Evolutionary conservation across 2,113 vertebrate genomes (phyloP).

Genomic region (human (Homo sapiens)): DNA sequence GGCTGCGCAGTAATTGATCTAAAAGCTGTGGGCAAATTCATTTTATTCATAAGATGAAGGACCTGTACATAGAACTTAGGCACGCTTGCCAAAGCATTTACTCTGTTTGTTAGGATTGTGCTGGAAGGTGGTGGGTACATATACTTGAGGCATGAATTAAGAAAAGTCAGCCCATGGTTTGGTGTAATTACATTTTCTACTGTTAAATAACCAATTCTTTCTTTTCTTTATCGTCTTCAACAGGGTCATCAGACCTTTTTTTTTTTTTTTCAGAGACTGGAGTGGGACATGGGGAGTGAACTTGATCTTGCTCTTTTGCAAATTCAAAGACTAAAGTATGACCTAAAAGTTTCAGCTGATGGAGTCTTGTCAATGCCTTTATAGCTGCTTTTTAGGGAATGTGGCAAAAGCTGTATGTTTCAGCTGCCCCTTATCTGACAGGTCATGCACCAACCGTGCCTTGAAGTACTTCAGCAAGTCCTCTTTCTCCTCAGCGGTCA

Average conservation of each 20-base stretch:
- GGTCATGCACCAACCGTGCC: conserved; percentile 88
- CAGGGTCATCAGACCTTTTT: conserved; percentile 81
- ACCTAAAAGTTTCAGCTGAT: conserved; percentile 93
- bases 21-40: conserved; percentile 97
- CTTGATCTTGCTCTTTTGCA: conserved; percentile 91
- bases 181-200: conserved; percentile 92
- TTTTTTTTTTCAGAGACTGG: conserved; percentile 85
- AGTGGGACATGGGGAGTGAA: conserved; percentile 87
- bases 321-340: conserved; percentile 94
- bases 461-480: conserved; percentile 94
- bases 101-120: conserved; percentile 94
- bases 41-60: conserved; percentile 99
- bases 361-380: conserved; percentile 92
- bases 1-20: conserved; percentile 92
- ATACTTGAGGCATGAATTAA: conserved; percentile 96
- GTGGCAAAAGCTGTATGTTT: conserved; percentile 96
- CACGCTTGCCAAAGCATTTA: conserved; percentile 93
- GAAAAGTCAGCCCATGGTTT: conserved; percentile 94
- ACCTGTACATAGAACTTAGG: conserved; percentile 99
- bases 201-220: conserved; percentile 85
- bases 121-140: conserved; percentile 96
- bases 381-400: conserved; percentile 90
- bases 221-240: conserved; percentile 85
- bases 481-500: conserved; percentile 90
- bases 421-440: conserved; percentile 90